Evolutionary conservation across 2,797 vertebrate genomes (phyloP), one percentile per base, ranked within the genome.

Genomic region (Rhinella marina): DNA sequence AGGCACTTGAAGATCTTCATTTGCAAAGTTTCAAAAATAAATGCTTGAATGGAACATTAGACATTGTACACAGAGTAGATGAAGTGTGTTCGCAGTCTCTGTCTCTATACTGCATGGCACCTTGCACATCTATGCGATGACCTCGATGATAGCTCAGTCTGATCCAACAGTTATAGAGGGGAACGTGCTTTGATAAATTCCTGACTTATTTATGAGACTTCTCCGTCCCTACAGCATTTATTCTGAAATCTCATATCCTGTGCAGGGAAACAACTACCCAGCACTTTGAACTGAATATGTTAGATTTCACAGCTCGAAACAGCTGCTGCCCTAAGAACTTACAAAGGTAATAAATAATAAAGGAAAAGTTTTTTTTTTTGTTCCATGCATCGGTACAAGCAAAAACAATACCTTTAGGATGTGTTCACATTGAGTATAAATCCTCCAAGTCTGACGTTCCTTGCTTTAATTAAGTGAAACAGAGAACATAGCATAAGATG

Each of bases 141-240:
- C 64, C 82, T 81, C 25, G 11, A 66, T 54, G 68, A 79, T 84
- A 81, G 57, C 50, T 56, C 76, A 56, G 73, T 78, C 76, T 80
- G 75, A 66, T 78, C 59, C 48, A 29, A 66, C 25, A 56, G n/a
- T 79, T 62, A 86, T 57, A 68, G 75, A 80, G 73, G 29, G 48
- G 48, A 86, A 79, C 23, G 32, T 48, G 50, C 61, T 78, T 68
- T 86, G 76, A 86, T 86, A 86, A 56, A 86, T 70, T 80, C 19
- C 29, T 80, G 50, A 81, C 80, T 81, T 81, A 56, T 86, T 85
- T 78, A 85, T 64, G 25, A 66, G 8, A 17, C 19, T 80, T 54
- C 75, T 85, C 57, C 32, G 62, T 78, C 59, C 48, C 75, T 76
- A 78, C 12, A 62, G 83, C 19, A 76, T 50, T 59, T 73, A 59